Evolutionary conservation across 1,140 invertebrate genomes (phyloP).

Genomic region (Carposina sasakii): DNA sequence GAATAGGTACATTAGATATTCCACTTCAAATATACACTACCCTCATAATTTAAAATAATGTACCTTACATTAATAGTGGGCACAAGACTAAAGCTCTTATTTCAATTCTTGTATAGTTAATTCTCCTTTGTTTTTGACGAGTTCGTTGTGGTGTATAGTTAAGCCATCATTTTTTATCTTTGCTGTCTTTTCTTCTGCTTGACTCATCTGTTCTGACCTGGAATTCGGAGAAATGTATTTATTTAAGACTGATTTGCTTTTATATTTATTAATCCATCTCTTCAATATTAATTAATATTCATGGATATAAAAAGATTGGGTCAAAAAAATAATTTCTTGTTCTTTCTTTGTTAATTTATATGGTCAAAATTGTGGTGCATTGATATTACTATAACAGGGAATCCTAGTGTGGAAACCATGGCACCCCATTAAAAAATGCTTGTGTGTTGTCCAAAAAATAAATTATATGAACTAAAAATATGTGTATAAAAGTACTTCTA

Average conservation of each 20-base stretch:
- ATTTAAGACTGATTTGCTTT: not conserved
- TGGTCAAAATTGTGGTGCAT: not conserved
- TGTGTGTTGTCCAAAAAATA: not conserved
- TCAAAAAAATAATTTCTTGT: not conserved
- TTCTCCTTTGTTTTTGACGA: conserved; percentile 36
- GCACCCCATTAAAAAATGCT: not conserved
- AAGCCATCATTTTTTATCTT: conserved; percentile 44
- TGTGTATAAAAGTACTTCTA: not conserved
- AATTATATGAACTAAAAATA: not conserved
- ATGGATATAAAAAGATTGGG: not conserved
- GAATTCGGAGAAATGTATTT: conserved; percentile 15
- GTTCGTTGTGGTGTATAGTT: conserved; percentile 40
- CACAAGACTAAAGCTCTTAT: too few species aligned
- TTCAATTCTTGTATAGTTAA: too few species aligned
- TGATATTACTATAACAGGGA: not conserved
- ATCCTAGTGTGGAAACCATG: not conserved
- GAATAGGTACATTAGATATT: too few species aligned
- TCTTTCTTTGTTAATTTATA: not conserved
- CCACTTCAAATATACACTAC: too few species aligned
- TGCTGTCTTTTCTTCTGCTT: conserved; percentile 42
- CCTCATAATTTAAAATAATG: too few species aligned
- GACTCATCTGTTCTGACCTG: conserved; percentile 42
- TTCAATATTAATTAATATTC: not conserved
- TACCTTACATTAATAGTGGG: too few species aligned
- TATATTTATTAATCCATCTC: not conserved